A percentile compares a stretch with the other conserved stretches of the same genome.
These are phyloP conservation scores for Alfaro cultratus DNA, from an alignment of 2,797 vertebrate genomes.

Conservation along the genomic window DNA sequence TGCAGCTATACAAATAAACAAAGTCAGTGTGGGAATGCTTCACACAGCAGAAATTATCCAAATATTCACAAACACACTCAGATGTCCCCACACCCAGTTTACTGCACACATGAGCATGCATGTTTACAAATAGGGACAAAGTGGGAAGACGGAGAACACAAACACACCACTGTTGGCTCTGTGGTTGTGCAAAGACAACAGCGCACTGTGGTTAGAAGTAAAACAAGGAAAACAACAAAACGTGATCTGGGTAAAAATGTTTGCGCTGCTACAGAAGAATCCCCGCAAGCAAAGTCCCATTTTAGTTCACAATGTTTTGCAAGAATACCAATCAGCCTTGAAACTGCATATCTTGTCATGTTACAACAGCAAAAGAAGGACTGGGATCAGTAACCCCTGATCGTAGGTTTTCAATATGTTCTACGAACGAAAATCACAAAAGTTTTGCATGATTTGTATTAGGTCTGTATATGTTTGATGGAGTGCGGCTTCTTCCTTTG, in stretches of 20 bases:
- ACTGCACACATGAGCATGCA: constrained; percentile 44
- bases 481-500: not conserved
- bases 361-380: not conserved
- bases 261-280: not conserved
- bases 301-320: not conserved
- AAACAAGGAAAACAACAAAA: constrained; percentile 22
- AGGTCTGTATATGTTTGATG: not conserved
- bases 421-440: not conserved
- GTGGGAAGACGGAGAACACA: constrained; percentile 44
- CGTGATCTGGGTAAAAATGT: not conserved
- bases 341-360: not conserved
- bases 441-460: not conserved
- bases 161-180: constrained; percentile 30
- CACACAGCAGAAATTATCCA: constrained; percentile 57
- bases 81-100: constrained; percentile 55
- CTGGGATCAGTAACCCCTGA: not conserved
- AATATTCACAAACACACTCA: constrained; percentile 67
- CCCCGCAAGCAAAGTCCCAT: not conserved
- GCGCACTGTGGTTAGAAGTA: constrained; percentile 29
- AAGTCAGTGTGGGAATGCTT: constrained; percentile 50
- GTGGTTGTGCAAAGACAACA: constrained; percentile 60
- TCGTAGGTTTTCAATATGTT: not conserved
- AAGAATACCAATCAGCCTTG: not conserved
- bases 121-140: constrained; percentile 74
- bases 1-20: constrained; percentile 65